Evolutionary conservation across 2,888 invertebrate genomes (phyloP).

Genomic region (Pterostichus niger): DNA sequence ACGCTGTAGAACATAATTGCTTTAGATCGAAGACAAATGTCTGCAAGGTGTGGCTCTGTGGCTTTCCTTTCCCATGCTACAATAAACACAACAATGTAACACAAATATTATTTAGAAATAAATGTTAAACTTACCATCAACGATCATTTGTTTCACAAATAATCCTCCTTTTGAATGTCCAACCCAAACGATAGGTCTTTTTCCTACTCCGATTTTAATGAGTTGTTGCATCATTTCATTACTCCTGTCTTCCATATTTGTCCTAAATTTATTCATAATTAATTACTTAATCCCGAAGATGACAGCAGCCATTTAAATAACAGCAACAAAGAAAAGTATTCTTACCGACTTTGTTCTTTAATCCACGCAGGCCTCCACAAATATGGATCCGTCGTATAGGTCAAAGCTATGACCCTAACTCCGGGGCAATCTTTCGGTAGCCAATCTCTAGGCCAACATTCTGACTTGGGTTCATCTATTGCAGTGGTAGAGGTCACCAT

Average conservation of each 20-base stretch:
- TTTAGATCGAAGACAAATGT: constrained; percentile 80
- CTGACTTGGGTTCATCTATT: constrained; percentile 78
- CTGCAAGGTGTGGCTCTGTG: constrained; percentile 73
- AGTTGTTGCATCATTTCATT: constrained; percentile 85
- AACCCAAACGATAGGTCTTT: constrained; percentile 90
- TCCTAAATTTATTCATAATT: constrained; percentile 75
- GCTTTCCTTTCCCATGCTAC: constrained; percentile 78
- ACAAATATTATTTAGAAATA: background rate
- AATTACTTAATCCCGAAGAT: background rate
- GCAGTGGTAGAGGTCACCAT: background rate
- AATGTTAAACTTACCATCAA: constrained; percentile 79
- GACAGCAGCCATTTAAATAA: background rate
- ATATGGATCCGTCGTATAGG: constrained; percentile 89
- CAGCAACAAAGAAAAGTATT: constrained; percentile 14
- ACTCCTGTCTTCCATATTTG: constrained; percentile 83
- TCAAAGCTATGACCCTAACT: constrained; percentile 88
- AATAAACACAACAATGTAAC: constrained; percentile 65
- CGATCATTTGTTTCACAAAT: constrained; percentile 90
- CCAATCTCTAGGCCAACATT: constrained; percentile 94
- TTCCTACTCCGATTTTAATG: constrained; percentile 84
- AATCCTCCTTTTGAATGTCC: constrained; percentile 93
- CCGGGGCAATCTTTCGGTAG: constrained; percentile 87
- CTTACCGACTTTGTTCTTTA: constrained; percentile 82
- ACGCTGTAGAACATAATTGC: constrained; percentile 92
- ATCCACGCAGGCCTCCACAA: constrained; percentile 89